Evolutionary conservation across 1,140 invertebrate genomes (phyloP).

Genomic region (Drosophila asahinai): DNA sequence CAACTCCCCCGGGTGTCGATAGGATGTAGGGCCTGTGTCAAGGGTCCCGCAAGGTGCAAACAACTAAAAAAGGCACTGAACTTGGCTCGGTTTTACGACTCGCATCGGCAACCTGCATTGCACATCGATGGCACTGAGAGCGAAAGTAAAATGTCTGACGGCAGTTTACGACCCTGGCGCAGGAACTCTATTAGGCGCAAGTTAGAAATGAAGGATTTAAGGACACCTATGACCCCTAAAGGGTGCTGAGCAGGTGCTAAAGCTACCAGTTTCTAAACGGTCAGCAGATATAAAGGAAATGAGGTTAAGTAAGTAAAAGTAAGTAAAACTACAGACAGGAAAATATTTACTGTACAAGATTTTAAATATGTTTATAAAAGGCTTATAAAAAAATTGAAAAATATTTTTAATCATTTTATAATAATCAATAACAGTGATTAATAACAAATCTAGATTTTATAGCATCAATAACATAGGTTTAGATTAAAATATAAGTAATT

Average conservation of each 20-base stretch:
- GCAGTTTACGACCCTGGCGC: conserved; percentile 26
- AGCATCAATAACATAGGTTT: too few species aligned
- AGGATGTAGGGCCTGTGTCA: conserved; percentile 43
- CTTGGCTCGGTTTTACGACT: conserved; percentile 43
- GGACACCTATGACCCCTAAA: conserved; percentile 1
- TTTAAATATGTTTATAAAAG: too few species aligned
- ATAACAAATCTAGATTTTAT: too few species aligned
- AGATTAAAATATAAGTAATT: too few species aligned
- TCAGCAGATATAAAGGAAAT: conserved; percentile 8
- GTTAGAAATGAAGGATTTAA: conserved; percentile 10
- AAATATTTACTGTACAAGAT: background rate
- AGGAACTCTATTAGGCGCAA: conserved; percentile 40
- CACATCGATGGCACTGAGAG: conserved; percentile 15
- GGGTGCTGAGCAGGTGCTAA: background rate
- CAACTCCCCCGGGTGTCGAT: conserved; percentile 42
- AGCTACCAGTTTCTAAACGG: background rate
- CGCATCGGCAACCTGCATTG: conserved; percentile 43
- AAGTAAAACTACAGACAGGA: background rate
- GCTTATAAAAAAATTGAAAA: background rate
- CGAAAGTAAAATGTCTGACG: conserved; percentile 34
- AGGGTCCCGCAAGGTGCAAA: conserved; percentile 48
- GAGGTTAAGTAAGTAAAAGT: too few species aligned
- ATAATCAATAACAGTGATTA: too few species aligned
- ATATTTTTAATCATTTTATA: background rate
- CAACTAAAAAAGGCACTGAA: conserved; percentile 52